Conservation (phyloP, 1,140 invertebrate species). For the Scaptomyza montana region DNA sequence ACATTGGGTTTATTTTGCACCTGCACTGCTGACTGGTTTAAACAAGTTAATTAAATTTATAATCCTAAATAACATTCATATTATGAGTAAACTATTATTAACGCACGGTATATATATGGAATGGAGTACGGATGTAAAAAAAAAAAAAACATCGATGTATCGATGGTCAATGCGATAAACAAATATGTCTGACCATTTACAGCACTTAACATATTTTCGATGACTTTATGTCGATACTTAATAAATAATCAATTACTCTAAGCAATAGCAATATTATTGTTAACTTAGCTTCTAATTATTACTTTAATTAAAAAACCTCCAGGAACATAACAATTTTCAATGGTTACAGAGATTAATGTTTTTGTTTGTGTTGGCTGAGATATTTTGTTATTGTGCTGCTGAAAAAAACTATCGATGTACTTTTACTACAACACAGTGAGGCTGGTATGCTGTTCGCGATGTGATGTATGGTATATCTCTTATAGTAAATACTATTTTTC, state of each 20-base stretch:
- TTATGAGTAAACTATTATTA: conserved; percentile 78
- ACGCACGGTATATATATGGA: conserved; percentile 59
- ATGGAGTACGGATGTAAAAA: conserved; percentile 30
- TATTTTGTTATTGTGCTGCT: background rate
- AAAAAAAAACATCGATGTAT: conserved; percentile 19
- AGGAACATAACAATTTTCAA: too few relatives aligned
- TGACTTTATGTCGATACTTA: background rate
- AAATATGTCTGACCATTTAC: conserved; percentile 6
- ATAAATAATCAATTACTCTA: background rate
- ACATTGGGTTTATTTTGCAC: conserved; percentile 32
- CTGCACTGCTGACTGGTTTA: conserved; percentile 26
- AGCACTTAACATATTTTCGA: background rate
- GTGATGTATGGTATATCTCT: background rate
- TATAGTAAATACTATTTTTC: too few relatives aligned
- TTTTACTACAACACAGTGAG: background rate
- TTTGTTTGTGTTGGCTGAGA: background rate
- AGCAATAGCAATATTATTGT: background rate
- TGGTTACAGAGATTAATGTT: background rate
- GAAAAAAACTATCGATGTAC: background rate
- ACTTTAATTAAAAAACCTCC: too few relatives aligned
- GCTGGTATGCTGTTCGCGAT: background rate
- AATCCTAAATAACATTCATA: conserved; percentile 54
- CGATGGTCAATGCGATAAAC: conserved; percentile 11
- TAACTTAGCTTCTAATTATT: background rate
- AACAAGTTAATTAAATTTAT: conserved; percentile 39